These are phyloP conservation scores for Drosophila macrospina DNA, from an alignment of 2,888 invertebrate genomes.

Conservation along the genomic window DNA sequence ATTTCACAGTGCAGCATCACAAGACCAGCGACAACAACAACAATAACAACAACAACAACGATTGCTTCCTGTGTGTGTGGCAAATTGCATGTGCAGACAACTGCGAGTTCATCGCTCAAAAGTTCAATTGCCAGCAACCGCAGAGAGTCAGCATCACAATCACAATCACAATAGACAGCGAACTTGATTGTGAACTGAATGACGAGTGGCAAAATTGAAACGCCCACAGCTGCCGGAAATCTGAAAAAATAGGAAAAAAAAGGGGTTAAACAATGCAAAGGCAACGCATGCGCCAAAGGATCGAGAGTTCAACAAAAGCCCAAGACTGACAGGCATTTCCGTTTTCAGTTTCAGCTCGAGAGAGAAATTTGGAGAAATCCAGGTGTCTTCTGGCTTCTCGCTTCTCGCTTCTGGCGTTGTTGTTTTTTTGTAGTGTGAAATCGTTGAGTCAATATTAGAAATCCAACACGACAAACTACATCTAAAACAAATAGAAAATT, in stretches of 20 bases:
- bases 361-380: constrained; percentile 3
- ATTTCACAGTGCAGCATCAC: constrained; percentile 66
- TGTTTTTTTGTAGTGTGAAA: constrained; percentile 13
- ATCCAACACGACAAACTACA: constrained; percentile 40
- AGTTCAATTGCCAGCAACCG: constrained; percentile 56
- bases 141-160: constrained; percentile 29
- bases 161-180: constrained; percentile 36
- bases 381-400: constrained; percentile 23
- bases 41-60: constrained; percentile 45
- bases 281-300: constrained; percentile 62
- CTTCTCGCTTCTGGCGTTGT: neutral
- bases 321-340: constrained; percentile 69
- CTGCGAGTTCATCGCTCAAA: constrained; percentile 52
- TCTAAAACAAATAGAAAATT: constrained; percentile 66
- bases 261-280: constrained; percentile 50
- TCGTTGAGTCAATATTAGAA: constrained; percentile 63
- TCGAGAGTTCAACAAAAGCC: constrained; percentile 32
- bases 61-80: constrained; percentile 39
- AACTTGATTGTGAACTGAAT: constrained; percentile 10
- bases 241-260: constrained; percentile 12
- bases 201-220: constrained; percentile 68
- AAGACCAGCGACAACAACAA: constrained; percentile 44
- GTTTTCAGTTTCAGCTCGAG: constrained; percentile 25
- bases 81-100: constrained; percentile 76
- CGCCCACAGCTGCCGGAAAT: constrained; percentile 83